Evolutionary conservation across 2,888 invertebrate species (phyloP).

Genomic region (Gisinianus flammeolus): DNA sequence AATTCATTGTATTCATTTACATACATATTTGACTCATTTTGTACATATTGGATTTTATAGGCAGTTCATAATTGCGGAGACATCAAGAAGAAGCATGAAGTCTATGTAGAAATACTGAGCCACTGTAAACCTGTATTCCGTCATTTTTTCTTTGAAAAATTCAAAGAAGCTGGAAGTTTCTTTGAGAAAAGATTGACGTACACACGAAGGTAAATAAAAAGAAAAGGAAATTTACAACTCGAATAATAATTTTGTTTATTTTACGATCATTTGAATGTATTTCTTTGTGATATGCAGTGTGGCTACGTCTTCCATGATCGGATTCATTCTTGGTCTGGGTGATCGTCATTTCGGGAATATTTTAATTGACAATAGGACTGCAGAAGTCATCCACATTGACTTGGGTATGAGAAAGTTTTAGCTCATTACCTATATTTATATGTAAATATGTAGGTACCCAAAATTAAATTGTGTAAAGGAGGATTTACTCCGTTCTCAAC

Average conservation of each 20-base stretch:
- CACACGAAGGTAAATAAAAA: conserved; percentile 77
- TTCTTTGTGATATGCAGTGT: no score
- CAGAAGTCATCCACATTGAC: conserved; percentile 95
- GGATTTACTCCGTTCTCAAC: neutral
- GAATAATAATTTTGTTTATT: no score
- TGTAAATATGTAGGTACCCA: no score
- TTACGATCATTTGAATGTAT: no score
- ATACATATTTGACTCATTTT: no score
- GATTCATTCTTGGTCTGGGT: conserved; percentile 92
- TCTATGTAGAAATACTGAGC: conserved; percentile 72
- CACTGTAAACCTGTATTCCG: conserved; percentile 85
- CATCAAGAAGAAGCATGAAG: conserved; percentile 66
- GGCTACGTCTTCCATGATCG: conserved; percentile 87
- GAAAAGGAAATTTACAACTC: no score
- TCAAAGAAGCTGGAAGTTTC: conserved; percentile 83
- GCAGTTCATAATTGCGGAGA: conserved; percentile 59
- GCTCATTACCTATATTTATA: neutral
- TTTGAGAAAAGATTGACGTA: conserved; percentile 85
- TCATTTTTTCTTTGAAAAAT: conserved; percentile 89
- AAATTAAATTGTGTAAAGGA: neutral
- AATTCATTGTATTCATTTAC: no score
- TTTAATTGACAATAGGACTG: conserved; percentile 84
- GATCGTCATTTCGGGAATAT: conserved; percentile 95
- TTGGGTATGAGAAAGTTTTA: conserved; percentile 77
- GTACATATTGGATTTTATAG: no score